phyloP scores from a whole-genome alignment of 2,888 invertebrate species.

The Craniophora ligustri region DNA sequence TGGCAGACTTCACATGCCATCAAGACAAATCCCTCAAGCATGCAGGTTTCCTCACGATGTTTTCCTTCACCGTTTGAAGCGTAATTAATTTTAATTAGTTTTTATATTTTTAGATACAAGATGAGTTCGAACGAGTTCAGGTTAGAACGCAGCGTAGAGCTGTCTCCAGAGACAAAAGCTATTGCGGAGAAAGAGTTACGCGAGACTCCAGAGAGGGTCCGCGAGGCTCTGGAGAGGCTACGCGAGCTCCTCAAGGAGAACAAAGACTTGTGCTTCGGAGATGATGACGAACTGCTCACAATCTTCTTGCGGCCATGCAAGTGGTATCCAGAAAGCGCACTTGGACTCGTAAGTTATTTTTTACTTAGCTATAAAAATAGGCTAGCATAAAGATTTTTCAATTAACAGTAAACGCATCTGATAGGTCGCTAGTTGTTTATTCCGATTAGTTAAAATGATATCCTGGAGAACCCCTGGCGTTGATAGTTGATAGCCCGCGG shows the following conservation, averaged over 20 bases:
- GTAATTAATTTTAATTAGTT: not conserved
- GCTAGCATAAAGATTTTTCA: too few relatives aligned
- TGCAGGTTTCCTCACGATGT: too few relatives aligned
- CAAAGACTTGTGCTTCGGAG: slow-evolving; percentile 90
- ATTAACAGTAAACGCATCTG: too few relatives aligned
- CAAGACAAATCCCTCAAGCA: too few relatives aligned
- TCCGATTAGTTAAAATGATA: too few relatives aligned
- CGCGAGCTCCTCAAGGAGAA: slow-evolving; percentile 91
- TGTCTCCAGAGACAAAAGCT: slow-evolving; percentile 87
- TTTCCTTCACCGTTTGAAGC: too few relatives aligned
- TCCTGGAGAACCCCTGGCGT: too few relatives aligned
- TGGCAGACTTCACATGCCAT: too few relatives aligned
- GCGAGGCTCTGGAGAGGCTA: slow-evolving; percentile 89
- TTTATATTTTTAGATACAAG: slow-evolving; percentile 61
- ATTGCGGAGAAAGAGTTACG: slow-evolving; percentile 90
- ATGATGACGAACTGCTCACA: slow-evolving; percentile 93
- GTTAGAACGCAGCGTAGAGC: slow-evolving; percentile 88
- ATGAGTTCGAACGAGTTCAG: slow-evolving; percentile 86
- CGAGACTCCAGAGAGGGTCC: slow-evolving; percentile 91
- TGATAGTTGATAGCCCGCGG: too few relatives aligned
- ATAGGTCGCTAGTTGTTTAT: too few relatives aligned
- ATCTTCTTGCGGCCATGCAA: slow-evolving; percentile 95
- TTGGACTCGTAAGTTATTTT: slow-evolving; percentile 90
- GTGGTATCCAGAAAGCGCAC: slow-evolving; percentile 94
- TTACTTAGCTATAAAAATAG: too few relatives aligned